Evolutionary conservation across 2,113 vertebrate genomes (phyloP), one percentile per base, ranked within the genome.

Genomic region (Harpagus bidentatus): DNA sequence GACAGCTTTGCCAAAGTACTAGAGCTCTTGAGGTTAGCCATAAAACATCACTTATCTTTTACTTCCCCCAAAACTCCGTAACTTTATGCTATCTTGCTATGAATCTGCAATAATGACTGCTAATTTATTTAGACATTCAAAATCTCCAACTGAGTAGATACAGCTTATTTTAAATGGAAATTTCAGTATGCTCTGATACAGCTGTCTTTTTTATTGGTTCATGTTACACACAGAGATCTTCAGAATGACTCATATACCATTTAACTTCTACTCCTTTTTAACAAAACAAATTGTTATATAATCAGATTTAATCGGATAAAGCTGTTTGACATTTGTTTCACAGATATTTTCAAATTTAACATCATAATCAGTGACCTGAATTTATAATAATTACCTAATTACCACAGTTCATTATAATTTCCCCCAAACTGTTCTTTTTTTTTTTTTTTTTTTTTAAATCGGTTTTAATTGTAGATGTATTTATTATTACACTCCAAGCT

Each of bases 51-150:
- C 25, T 62, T 65, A 81, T 47, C 9, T 67, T 86, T 88, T 62
- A 62, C 13, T 62, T 86, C 58, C 23, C 15, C 1, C 3, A 81
- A 89, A 83, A 7, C 15, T 43, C 47, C 22, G 32, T 22, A 80
- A 65, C 47, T 86, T 88, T 72, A 77, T 1, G 2, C 11, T 86
- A 15, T 48, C 63, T 89, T 40, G 31, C n/a, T 71, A 80, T 73
- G 83, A 86, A 89, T 58, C 2, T 43, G 83, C 83, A 86, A 69
- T 91, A 80, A 94, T 14, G 50, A 93, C 31, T 70, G 53, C 13
- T 81, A 88, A 95, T 94, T 95, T 91, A 95, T 84, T 83, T 90
- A 94, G 86, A 32, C 59, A 56, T 78, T 78, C 50, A 77, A 81
- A 83, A 82, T 53, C 69, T 95, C 87, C 93, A 88, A 47, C 67